Percentiles rank a stretch among this genome's conserved stretches.
Conservation (phyloP, 2,888 invertebrate genomes). For the Spilosoma lubricipeda region DNA sequence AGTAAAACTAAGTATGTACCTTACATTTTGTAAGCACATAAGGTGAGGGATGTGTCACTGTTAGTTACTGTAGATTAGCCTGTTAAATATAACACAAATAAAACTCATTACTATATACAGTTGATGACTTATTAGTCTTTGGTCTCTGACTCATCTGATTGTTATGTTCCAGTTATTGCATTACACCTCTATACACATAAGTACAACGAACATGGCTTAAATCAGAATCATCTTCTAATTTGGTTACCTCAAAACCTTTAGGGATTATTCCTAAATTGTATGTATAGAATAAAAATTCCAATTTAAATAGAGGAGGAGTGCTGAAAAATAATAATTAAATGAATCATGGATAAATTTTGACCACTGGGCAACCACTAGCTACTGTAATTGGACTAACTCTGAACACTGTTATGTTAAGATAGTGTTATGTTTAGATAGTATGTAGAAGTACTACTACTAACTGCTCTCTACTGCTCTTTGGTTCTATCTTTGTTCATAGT, state of each 20-base stretch:
- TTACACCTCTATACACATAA: background rate
- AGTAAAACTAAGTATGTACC: background rate
- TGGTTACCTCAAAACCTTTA: background rate
- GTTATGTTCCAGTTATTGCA: background rate
- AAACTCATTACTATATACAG: background rate
- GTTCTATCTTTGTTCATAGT: no score
- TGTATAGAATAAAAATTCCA: background rate
- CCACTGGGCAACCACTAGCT: no score
- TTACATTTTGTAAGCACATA: background rate
- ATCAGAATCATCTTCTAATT: background rate
- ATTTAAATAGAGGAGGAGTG: no score
- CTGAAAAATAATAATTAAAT: no score
- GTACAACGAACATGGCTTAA: background rate
- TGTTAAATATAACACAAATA: background rate
- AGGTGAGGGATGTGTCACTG: slow-evolving; percentile 3
- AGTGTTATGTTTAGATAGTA: no score
- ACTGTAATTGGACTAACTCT: no score
- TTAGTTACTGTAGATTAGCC: background rate
- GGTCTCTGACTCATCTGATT: background rate
- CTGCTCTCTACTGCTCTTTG: no score
- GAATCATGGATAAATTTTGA: no score
- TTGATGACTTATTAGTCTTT: background rate
- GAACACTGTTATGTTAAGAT: no score
- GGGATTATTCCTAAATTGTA: background rate
- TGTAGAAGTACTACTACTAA: no score